phyloP scores from a whole-genome alignment of 2,888 invertebrate species.

The Prenolepis imparis region DNA sequence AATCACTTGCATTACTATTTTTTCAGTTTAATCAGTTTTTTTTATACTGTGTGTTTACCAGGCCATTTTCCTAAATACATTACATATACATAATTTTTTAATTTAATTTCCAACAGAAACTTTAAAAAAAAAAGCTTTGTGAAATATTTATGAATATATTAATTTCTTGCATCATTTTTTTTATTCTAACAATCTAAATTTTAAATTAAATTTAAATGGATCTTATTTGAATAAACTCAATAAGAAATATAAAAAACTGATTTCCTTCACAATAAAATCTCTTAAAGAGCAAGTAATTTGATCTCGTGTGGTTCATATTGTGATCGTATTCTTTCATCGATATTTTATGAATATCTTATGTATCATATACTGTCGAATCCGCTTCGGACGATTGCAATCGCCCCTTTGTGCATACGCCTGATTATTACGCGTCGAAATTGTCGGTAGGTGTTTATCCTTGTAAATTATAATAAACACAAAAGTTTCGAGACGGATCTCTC shows the following conservation, averaged over 20 bases:
- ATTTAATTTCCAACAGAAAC: not conserved
- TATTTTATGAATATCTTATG: conserved; percentile 36
- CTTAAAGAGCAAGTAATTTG: conserved; percentile 21
- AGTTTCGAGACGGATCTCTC: conserved; percentile 64
- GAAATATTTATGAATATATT: not conserved
- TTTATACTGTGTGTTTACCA: too few species aligned
- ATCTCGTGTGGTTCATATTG: conserved; percentile 38
- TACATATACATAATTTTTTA: not conserved
- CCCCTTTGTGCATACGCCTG: conserved; percentile 56
- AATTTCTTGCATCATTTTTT: not conserved
- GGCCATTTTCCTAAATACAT: not conserved
- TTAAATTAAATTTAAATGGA: not conserved
- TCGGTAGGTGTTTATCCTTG: conserved; percentile 69
- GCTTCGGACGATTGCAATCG: conserved; percentile 46
- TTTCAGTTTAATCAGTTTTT: not conserved
- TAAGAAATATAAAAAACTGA: conserved; percentile 3
- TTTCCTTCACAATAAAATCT: conserved; percentile 8
- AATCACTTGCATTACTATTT: conserved; percentile 28
- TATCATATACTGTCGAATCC: conserved; percentile 28
- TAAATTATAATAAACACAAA: conserved; percentile 63
- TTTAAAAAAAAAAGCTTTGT: not conserved
- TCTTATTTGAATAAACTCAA: not conserved
- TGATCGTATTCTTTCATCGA: conserved; percentile 34
- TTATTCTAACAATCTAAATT: not conserved
- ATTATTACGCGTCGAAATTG: conserved; percentile 69